Evolutionary conservation across 1,140 invertebrate genomes (phyloP).

Genomic region (Drosophila novamexicana): DNA sequence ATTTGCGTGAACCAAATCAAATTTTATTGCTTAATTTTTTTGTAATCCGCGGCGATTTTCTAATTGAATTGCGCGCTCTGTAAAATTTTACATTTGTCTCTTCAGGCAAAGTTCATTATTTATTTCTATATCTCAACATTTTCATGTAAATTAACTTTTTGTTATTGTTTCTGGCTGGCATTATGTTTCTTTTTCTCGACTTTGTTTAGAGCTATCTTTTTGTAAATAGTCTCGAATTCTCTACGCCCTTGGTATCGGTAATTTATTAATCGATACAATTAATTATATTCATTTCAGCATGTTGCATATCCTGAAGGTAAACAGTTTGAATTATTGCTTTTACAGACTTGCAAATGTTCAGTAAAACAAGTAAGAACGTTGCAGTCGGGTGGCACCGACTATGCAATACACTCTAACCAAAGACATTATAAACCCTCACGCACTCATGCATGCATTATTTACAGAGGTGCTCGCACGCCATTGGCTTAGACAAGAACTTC

Average conservation of each 20-base stretch:
- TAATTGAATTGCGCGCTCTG: constrained; percentile 74
- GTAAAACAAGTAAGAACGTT: too few species aligned
- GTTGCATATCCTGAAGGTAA: constrained; percentile 8
- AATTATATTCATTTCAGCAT: constrained; percentile 36
- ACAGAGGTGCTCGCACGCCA: too few species aligned
- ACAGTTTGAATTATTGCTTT: neutral
- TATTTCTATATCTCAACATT: constrained; percentile 58
- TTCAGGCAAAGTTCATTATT: constrained; percentile 66
- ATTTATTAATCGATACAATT: constrained; percentile 62
- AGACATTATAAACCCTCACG: too few species aligned
- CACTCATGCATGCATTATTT: too few species aligned
- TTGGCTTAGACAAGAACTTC: too few species aligned
- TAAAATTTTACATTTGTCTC: constrained; percentile 78
- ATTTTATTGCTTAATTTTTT: constrained; percentile 84
- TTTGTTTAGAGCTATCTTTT: constrained; percentile 42
- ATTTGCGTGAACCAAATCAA: constrained; percentile 80
- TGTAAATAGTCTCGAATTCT: constrained; percentile 50
- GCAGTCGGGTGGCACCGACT: too few species aligned
- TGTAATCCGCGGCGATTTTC: constrained; percentile 49
- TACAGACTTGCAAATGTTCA: neutral
- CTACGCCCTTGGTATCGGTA: constrained; percentile 44
- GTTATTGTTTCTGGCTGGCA: constrained; percentile 30
- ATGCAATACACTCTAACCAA: too few species aligned
- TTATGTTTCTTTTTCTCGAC: constrained; percentile 3
- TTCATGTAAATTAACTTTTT: constrained; percentile 65